phyloP scores from a whole-genome alignment of 1,140 invertebrate species.

The Bombus soroeensis region DNA sequence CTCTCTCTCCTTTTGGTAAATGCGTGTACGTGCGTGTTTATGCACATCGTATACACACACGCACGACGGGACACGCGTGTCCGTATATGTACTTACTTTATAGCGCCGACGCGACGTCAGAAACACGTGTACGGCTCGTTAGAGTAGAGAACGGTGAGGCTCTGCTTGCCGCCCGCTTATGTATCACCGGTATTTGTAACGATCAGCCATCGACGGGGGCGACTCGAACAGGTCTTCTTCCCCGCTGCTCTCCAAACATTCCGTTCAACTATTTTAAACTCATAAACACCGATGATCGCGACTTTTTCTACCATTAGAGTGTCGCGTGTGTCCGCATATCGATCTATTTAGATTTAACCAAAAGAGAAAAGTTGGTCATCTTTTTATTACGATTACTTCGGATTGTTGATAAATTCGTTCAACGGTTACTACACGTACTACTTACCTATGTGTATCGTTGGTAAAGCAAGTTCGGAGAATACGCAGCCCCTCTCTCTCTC shows the following conservation, averaged over 20 bases:
- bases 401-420: background rate
- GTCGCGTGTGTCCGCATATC: background rate
- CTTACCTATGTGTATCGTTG: no score
- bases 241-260: slow-evolving; percentile 1
- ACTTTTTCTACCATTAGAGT: background rate
- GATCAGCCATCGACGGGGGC: slow-evolving; percentile 49
- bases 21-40: slow-evolving; percentile 1
- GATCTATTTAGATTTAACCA: background rate
- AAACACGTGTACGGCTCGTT: slow-evolving; percentile 77
- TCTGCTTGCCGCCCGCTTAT: slow-evolving; percentile 22
- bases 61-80: slow-evolving; percentile 17
- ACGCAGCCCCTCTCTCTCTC: background rate
- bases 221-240: background rate
- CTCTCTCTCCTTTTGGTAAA: background rate
- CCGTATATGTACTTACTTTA: slow-evolving; percentile 63
- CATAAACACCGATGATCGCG: background rate
- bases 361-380: background rate
- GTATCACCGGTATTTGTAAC: slow-evolving; percentile 67
- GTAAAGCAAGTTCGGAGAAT: background rate
- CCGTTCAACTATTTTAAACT: background rate
- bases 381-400: background rate
- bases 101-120: slow-evolving; percentile 72
- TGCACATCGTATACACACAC: background rate
- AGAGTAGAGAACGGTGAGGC: slow-evolving; percentile 60
- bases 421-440: background rate